Evolutionary conservation across 2,113 vertebrate species (phyloP), one percentile per base, ranked within the genome.

Genomic region (Dipodomys ordii): DNA sequence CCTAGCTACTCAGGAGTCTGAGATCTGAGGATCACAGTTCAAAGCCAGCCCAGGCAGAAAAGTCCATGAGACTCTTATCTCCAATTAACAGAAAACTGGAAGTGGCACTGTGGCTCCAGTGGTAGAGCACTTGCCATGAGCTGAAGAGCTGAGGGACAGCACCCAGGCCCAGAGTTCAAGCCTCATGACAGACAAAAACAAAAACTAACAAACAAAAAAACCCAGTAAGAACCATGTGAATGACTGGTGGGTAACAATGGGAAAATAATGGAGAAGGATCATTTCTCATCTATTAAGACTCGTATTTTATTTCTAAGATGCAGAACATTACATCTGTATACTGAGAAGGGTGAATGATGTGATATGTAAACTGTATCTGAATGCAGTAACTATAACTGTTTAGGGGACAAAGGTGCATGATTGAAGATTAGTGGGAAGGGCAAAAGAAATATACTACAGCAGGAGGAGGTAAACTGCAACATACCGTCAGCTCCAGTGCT

Each of bases 401-500:
- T 60, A 83, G n/a, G 78, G 68, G 28, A 71, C 60, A 62, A 84
- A 60, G 72, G 44, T 8, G 1, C 20, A 64, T 4, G 35, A 4
- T 57, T 35, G 18, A 30, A 65, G 53, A 57, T n/a, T 1, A n/a
- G 39, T 1, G 44, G 7, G 68, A 76, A 71, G 71, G 64, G 22
- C 28, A 65, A 93, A 28, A 81, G 83, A 69, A 32, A 64, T 5
- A 30, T 65, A 30, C 72, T 62, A 7, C 18, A 65, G 28, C 27
- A 84, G 74, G 77, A 73, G 71, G 83, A 80, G 77, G 6, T 57
- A 82, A 90, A 91, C 3, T 10, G 39, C 95, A 99, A 39, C 99
- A 96, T 39, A 99, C 99, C 98, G 94, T 99, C 99, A 89, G 99
- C 98, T 90, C 98, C 98, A 0, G 98, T 98, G 97, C 90, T 99